Percentiles rank a stretch among this genome's conserved stretches.
These are phyloP conservation scores for Aix galericulata DNA, from an alignment of 2,113 vertebrate species.

Conservation along the genomic window DNA sequence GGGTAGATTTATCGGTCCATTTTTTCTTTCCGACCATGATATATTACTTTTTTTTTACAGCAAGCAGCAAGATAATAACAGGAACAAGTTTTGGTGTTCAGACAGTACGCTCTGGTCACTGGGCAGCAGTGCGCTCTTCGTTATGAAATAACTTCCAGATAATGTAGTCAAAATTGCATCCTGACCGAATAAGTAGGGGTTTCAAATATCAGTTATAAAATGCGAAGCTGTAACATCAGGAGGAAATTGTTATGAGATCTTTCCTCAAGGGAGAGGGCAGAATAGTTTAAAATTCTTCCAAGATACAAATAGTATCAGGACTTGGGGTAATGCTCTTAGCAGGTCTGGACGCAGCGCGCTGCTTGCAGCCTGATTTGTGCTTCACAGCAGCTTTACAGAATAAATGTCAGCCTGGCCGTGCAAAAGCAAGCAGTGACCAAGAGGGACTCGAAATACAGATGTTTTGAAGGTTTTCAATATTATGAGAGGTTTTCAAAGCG, in stretches of 20 bases:
- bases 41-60: not conserved
- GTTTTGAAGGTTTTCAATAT: not conserved
- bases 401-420: not conserved
- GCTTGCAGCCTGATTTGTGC: not conserved
- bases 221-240: not conserved
- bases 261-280: slow-evolving; percentile 17
- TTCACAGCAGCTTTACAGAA: not conserved
- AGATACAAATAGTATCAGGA: not conserved
- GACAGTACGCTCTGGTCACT: not conserved
- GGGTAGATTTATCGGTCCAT: not conserved
- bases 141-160: not conserved
- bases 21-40: not conserved
- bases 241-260: slow-evolving; percentile 25
- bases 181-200: not conserved
- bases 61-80: not conserved
- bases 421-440: not conserved
- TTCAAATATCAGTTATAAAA: not conserved
- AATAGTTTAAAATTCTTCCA: not conserved
- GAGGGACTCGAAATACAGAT: not conserved
- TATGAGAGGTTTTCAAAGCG: too few species aligned
- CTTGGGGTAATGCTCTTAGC: not conserved
- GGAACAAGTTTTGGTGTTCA: not conserved
- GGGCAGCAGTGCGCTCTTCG: not conserved
- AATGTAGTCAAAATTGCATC: not conserved
- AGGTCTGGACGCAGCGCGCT: not conserved